These are phyloP conservation scores for Mus spicilegus DNA, from an alignment of 2,113 vertebrate genomes.

Conservation along the genomic window DNA sequence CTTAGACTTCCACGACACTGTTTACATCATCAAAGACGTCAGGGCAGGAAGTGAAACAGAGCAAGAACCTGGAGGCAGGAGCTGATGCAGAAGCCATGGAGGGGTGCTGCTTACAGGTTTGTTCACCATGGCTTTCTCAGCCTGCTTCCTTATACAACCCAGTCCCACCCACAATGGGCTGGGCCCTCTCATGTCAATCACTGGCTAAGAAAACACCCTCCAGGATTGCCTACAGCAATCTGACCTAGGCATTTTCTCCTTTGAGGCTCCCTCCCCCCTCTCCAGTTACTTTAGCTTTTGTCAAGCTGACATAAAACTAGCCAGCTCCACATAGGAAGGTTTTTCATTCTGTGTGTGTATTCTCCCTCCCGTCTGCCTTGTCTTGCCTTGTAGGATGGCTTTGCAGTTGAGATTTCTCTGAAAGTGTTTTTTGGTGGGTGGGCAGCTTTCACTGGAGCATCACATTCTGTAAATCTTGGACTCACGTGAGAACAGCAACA, in stretches of 20 bases:
- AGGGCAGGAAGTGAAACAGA: not conserved
- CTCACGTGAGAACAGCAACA: not conserved
- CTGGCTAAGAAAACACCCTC: not conserved
- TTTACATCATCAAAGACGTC: not conserved
- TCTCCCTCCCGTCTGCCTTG: not conserved
- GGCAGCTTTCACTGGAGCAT: not conserved
- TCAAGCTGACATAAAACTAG: not conserved
- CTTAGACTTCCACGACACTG: not conserved
- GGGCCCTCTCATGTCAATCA: not conserved
- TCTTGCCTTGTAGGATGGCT: not conserved
- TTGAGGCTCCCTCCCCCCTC: not conserved
- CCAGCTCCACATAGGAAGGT: not conserved
- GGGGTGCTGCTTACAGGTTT: not conserved
- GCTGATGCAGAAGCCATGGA: not conserved
- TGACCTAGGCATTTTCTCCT: not conserved
- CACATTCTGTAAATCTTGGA: too few species aligned
- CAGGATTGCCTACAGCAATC: not conserved
- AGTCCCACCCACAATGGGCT: not conserved
- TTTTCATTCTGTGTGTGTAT: too few species aligned
- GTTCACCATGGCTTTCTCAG: not conserved
- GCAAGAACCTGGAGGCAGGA: not conserved
- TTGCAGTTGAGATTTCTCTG: not conserved
- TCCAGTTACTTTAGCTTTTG: not conserved
- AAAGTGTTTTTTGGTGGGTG: not conserved
- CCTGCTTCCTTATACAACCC: not conserved